Conservation (phyloP, 2,888 invertebrate species). For the Caenorhabditis plicata region DNA sequence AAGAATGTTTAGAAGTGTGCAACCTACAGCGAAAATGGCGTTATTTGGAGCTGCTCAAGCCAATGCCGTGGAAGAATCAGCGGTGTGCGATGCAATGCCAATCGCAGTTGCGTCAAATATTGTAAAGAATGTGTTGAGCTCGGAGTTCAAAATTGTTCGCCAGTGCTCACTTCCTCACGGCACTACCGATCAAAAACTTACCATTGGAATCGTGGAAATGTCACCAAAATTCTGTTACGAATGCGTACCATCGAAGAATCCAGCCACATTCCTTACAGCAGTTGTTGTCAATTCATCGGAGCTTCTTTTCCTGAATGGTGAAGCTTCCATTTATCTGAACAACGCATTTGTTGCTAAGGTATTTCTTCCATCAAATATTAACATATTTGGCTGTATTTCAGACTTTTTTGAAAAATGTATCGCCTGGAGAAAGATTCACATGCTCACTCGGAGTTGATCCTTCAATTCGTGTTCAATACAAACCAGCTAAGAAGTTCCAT, state of each 20-base stretch:
- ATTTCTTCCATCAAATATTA: not conserved
- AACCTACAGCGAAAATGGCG: too few species aligned
- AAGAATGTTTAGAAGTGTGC: too few species aligned
- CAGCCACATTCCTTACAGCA: constrained; percentile 53
- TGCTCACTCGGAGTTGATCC: constrained; percentile 67
- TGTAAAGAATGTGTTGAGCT: constrained; percentile 60
- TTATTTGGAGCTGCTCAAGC: too few species aligned
- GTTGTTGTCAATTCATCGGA: constrained; percentile 46
- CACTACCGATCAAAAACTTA: too few species aligned
- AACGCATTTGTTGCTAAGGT: constrained; percentile 52
- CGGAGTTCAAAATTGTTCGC: constrained; percentile 65
- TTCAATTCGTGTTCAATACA: constrained; percentile 66
- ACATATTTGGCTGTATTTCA: constrained; percentile 5
- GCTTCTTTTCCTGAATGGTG: constrained; percentile 49
- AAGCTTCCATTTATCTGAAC: constrained; percentile 54
- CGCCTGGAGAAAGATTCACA: constrained; percentile 65
- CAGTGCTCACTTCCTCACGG: constrained; percentile 65
- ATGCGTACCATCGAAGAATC: constrained; percentile 63
- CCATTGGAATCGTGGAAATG: constrained; percentile 66
- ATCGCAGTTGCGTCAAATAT: too few species aligned
- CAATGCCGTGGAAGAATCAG: too few species aligned
- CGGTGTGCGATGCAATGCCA: too few species aligned
- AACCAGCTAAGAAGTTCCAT: constrained; percentile 66
- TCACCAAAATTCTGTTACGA: constrained; percentile 65
- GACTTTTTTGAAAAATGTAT: constrained; percentile 62